phyloP scores from a whole-genome alignment of 2,797 vertebrate species.

The Acanthurus lineatus region DNA sequence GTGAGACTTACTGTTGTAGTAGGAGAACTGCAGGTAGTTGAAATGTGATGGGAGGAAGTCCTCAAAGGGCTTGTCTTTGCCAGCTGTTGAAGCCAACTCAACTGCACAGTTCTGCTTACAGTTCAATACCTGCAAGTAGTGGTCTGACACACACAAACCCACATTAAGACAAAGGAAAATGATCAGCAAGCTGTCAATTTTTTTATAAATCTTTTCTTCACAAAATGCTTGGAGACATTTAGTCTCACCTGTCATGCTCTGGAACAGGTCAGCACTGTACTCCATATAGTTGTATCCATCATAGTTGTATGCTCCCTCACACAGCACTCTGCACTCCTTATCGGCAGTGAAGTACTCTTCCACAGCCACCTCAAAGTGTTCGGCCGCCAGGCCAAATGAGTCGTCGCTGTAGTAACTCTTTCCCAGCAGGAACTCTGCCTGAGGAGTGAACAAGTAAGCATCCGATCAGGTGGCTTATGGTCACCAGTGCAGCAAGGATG shows the following conservation, averaged over 20 bases:
- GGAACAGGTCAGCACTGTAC: conserved; percentile 95
- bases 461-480: background rate
- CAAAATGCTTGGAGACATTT: fast-evolving
- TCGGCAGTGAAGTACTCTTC: conserved; percentile 88
- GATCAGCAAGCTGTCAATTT: background rate
- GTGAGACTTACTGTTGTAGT: conserved; percentile 92
- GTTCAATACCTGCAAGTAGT: conserved; percentile 93
- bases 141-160: conserved; percentile 85
- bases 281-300: conserved; percentile 98
- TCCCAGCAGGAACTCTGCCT: conserved; percentile 90
- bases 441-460: background rate
- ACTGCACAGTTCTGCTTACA: conserved; percentile 94
- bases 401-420: conserved; percentile 91
- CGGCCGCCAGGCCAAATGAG: conserved; percentile 83
- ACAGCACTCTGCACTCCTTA: conserved; percentile 89
- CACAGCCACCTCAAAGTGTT: conserved; percentile 90
- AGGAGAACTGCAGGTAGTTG: conserved; percentile 98
- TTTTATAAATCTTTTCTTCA: background rate
- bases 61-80: conserved; percentile 89
- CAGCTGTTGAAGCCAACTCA: conserved; percentile 87
- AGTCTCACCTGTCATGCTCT: conserved; percentile 90
- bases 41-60: conserved; percentile 94
- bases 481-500: background rate
- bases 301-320: conserved; percentile 93
- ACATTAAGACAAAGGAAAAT: background rate